Conservation (phyloP, 2,113 vertebrate genomes). For the Xiphophorus couchianus region DNA sequence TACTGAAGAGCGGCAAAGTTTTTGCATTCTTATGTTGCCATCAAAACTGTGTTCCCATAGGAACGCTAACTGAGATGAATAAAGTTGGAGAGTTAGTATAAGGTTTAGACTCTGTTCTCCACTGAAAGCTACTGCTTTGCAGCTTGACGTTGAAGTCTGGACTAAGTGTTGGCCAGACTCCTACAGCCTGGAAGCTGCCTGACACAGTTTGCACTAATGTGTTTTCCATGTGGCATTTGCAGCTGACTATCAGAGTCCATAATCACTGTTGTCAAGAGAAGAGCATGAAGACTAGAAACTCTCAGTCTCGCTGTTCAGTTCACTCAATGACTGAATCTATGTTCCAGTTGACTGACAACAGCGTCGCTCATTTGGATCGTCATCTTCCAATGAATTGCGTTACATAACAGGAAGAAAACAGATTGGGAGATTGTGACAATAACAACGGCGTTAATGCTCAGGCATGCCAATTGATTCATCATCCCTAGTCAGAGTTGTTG, state of each 20-base stretch:
- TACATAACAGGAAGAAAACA: slow-evolving; percentile 55
- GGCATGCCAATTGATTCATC: slow-evolving; percentile 39
- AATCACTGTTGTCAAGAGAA: slow-evolving; percentile 51
- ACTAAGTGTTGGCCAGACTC: slow-evolving; percentile 12
- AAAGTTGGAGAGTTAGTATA: not conserved
- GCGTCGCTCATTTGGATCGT: slow-evolving; percentile 68
- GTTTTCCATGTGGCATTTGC: slow-evolving; percentile 70
- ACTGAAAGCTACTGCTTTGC: slow-evolving; percentile 7
- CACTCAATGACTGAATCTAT: slow-evolving; percentile 32
- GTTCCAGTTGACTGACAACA: slow-evolving; percentile 52
- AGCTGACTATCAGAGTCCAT: slow-evolving; percentile 53
- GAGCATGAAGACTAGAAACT: slow-evolving; percentile 38
- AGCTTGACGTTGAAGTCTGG: slow-evolving; percentile 28
- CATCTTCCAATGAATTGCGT: slow-evolving; percentile 56
- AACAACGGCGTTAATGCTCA: slow-evolving; percentile 40
- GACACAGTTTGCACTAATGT: slow-evolving; percentile 55
- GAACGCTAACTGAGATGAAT: not conserved
- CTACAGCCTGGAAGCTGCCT: slow-evolving; percentile 35
- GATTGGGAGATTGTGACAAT: slow-evolving; percentile 22
- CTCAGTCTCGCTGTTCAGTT: slow-evolving; percentile 28
- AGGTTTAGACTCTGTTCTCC: slow-evolving; percentile 9
- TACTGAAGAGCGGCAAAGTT: not conserved
- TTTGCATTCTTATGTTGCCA: slow-evolving; percentile 21
- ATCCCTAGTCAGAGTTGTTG: slow-evolving; percentile 28
- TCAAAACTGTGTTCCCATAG: not conserved